Base-by-base conservation (phyloP, 2,113 vertebrate species). In the Leucoraja erinaceus region DNA sequence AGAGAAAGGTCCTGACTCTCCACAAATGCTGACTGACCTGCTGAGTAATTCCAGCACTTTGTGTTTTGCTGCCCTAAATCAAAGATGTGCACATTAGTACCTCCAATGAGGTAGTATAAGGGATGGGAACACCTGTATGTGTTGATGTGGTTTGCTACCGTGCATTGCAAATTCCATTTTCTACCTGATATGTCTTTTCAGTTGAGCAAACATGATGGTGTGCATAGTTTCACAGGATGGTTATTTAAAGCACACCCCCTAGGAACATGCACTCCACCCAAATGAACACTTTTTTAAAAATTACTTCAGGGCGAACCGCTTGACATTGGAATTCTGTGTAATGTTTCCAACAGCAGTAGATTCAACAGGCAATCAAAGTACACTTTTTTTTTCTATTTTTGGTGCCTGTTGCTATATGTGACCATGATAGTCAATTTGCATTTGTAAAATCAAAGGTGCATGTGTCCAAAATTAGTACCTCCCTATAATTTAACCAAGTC, bases 211-310 rank as follows among this genome's bases (percentile, higher is more conserved):
- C 14, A 12, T 31, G 11, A 86, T 86, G 83, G n/a, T 12, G n/a
- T 86, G 59, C 56, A 31, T 86, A 63, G 28, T 86, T 86, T 86
- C 83, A 63, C 83, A 86, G 56, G 83, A 61, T 63, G 56, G 9
- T 2, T 86, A 59, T 16, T 86, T 63, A 86, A 86, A 86, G 25
- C 12, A n/a, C 83, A n/a, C 83, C 79, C 56, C 74, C 28, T n/a
- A 63, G 83, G 83, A 86, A 63, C 63, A 63, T 86, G 28, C 28
- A 16, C n/a, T 86, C 54, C 61, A 86, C 61, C 83, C 56, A 86
- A 63, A 86, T 63, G 61, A 86, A 63, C 28, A 63, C 28, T 59
- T 59, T 84, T 84, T 84, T 84, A 84, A 84, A 28, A 88, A 61
- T 2, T 59, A 33, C 5, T 61, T 28, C n/a, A 61, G 56, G 25